These are phyloP conservation scores for Columba guinea DNA, from an alignment of 2,797 vertebrate species.

Conservation along the genomic window DNA sequence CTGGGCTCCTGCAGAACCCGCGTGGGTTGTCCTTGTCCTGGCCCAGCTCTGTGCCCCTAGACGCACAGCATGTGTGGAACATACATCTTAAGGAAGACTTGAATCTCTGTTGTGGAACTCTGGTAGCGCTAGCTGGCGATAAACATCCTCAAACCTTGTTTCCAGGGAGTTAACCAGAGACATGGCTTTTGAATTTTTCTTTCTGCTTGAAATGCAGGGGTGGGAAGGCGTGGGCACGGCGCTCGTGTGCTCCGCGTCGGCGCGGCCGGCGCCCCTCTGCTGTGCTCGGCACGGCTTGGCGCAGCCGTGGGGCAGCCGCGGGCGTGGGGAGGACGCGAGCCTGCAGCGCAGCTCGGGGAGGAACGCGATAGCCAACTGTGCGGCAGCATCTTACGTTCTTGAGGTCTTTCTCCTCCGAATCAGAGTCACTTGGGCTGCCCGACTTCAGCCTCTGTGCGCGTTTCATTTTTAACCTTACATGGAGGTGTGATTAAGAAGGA, in stretches of 20 bases:
- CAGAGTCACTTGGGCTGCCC: not conserved
- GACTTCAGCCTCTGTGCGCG: not conserved
- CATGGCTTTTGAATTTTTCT: not conserved
- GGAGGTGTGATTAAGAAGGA: not conserved
- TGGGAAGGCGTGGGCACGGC: not conserved
- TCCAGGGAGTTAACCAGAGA: not conserved
- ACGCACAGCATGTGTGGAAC: not conserved
- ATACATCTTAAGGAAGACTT: accelerated
- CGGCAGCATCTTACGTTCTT: not conserved
- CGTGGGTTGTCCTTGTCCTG: not conserved
- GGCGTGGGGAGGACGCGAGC: not conserved
- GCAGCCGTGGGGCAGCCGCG: not conserved
- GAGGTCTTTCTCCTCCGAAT: not conserved
- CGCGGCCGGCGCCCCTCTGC: accelerated
- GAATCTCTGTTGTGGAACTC: not conserved
- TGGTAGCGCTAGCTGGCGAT: no score
- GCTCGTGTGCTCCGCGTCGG: accelerated
- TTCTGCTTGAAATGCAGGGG: not conserved
- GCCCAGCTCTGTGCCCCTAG: not conserved
- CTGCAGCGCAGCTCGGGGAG: accelerated
- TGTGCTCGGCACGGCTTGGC: not conserved
- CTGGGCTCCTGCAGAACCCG: not conserved
- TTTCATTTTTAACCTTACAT: not conserved
- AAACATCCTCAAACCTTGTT: not conserved
- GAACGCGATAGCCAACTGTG: not conserved